Conservation (phyloP, 2,888 invertebrate species). For the Ophion obscuratus region DNA sequence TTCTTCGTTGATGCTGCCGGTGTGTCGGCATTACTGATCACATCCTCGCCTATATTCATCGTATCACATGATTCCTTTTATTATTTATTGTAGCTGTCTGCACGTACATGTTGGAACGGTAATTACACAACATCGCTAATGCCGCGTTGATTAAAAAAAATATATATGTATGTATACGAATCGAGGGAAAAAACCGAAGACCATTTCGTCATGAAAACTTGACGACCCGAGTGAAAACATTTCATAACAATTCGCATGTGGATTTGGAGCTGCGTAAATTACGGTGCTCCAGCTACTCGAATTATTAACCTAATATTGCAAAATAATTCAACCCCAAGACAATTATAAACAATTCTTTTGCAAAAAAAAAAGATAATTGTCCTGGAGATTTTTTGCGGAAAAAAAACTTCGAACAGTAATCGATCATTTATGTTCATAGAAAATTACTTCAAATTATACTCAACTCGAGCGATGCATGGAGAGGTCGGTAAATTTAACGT, state of each 20-base stretch:
- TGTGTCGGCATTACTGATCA: conserved; percentile 8
- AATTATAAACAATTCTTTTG: not conserved
- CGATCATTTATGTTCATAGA: not conserved
- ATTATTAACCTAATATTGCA: not conserved
- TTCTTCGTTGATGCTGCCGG: not conserved
- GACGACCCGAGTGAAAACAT: conserved; percentile 36
- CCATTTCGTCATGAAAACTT: conserved; percentile 44
- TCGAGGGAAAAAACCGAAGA: conserved; percentile 35
- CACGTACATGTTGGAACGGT: conserved; percentile 70
- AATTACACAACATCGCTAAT: conserved; percentile 63
- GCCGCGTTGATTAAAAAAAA: conserved; percentile 67
- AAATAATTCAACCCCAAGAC: not conserved
- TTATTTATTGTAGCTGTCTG: conserved; percentile 73
- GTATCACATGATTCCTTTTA: conserved; percentile 70
- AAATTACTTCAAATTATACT: not conserved
- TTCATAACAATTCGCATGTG: not conserved
- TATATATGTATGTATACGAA: conserved; percentile 41
- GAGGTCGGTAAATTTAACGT: not conserved
- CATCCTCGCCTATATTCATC: conserved; percentile 35
- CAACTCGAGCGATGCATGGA: not conserved
- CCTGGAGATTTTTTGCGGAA: not conserved
- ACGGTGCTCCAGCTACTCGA: not conserved
- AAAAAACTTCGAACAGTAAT: not conserved
- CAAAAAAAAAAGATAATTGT: not conserved
- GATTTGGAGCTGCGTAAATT: not conserved